Evolutionary conservation across 2,113 vertebrate genomes (phyloP), one percentile per base, ranked within the genome.

Genomic region (Bujurquina vittata): DNA sequence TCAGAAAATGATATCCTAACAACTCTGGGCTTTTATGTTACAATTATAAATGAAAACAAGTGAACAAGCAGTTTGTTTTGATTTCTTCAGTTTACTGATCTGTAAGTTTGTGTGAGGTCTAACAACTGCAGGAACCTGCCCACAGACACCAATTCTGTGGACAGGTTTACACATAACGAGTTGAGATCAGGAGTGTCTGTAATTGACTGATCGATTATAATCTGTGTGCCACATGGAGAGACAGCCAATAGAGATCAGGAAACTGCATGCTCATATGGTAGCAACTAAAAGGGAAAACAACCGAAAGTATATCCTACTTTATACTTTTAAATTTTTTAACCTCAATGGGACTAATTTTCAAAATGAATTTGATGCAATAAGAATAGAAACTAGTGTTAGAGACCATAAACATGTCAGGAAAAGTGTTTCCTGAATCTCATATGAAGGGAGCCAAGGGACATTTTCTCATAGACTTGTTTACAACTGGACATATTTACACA

Each of bases 101-200:
- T 7, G 26, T 12, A 6, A 52, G 10, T n/a, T 43, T 81, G 82
- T n/a, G 40, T 52, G 74, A 65, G 82, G 46, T 74, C 62, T 80
- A 1, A 77, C 23, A 55, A 11, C 31, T 10, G 31, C 40, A 79
- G 33, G 37, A 75, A 26, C 26, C 26, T 26, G 26, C 26, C 26
- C 26, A 26, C 26, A 26, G 26, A 26, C 26, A 26, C 26, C 3
- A 3, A 26, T 26, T 26, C 26, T 26, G 26, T 26, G 26, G 26
- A 26, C 26, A 26, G 26, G 26, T 26, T 2, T 26, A 26, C 26
- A 26, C 26, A 26, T 26, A 26, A 26, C 26, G 26, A 26, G 26
- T 3, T 26, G 26, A 26, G 26, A 26, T 26, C 26, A 26, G 26
- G 26, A 26, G 26, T 26, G 26, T 26, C 26, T 26, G 26, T 26